A percentile compares a stretch with the other conserved stretches of the same genome.
phyloP scores from a whole-genome alignment of 2,797 vertebrate genomes.

The Furcifer pardalis region DNA sequence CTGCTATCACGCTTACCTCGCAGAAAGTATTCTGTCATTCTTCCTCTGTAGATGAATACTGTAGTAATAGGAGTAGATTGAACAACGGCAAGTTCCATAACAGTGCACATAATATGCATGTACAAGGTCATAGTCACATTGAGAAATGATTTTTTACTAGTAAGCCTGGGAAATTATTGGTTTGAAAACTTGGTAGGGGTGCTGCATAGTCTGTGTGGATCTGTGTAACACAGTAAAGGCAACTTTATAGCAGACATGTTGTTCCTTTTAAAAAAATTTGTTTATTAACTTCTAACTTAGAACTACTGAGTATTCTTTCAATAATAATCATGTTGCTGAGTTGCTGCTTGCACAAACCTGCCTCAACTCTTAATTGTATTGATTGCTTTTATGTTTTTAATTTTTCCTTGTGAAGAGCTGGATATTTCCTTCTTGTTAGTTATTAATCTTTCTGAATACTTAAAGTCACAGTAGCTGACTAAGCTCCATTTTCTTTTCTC shows the following conservation, averaged over 20 bases:
- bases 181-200: not conserved
- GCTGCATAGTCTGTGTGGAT: not conserved
- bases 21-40: not conserved
- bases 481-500: constrained; percentile 68
- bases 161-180: not conserved
- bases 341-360: constrained; percentile 18
- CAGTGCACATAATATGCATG: not conserved
- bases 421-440: constrained; percentile 67
- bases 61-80: too few species aligned
- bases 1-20: not conserved
- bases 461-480: constrained; percentile 67
- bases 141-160: not conserved
- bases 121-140: too few species aligned
- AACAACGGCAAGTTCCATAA: not conserved
- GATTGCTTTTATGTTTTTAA: constrained; percentile 60
- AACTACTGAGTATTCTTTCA: not conserved
- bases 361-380: constrained; percentile 42
- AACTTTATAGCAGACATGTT: not conserved
- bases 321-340: constrained; percentile 14
- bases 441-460: constrained; percentile 52
- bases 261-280: not conserved
- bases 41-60: not conserved
- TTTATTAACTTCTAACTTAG: not conserved
- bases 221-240: not conserved
- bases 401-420: constrained; percentile 70